Evolutionary conservation across 2,113 vertebrate genomes (phyloP), one percentile per base, ranked within the genome.

Genomic region (Parus major): DNA sequence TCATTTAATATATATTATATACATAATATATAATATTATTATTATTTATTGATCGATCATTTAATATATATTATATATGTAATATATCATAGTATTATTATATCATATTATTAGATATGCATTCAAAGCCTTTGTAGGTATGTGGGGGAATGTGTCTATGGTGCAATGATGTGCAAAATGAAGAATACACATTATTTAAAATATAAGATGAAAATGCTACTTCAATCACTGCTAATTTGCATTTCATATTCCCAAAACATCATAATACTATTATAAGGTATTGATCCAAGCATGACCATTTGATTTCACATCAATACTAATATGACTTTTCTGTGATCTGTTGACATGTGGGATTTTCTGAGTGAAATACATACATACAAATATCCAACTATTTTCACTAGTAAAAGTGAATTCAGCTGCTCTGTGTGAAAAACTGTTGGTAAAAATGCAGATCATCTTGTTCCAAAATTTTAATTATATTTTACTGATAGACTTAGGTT

Each of bases 261-360:
- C 27, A 2, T 92, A 83, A 95, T 95, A 88, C 61, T 90, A 66
- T 77, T 88, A 92, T 71, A 87, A 93, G 71, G 20, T 95, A 97
- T 96, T 95, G 94, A 96, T 97, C 90, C 79, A 73, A 79, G 93
- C 90, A 97, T 96, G 94, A 96, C 57, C 93, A 97, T 96, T 96
- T 96, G 96, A 96, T 96, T 96, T 97, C 90, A 78, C 92, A 78
- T 97, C 95, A 95, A 96, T 94, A 96, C 94, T 96, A 96, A 96
- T 96, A 94, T 56, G 93, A 86, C 92, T 97, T 95, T 97, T 95
- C 87, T 88, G 85, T 75, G 90, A 93, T 97, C 71, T 96, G 95
- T 96, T 96, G 94, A 96, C 95, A 90, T 94, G 75, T 75, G 92
- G 76, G 56, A 90, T 93, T 93, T 90, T 95, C 70, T 64, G n/a